These are phyloP conservation scores for Homarus gammarus DNA, from an alignment of 2,888 invertebrate genomes.

Conservation along the genomic window DNA sequence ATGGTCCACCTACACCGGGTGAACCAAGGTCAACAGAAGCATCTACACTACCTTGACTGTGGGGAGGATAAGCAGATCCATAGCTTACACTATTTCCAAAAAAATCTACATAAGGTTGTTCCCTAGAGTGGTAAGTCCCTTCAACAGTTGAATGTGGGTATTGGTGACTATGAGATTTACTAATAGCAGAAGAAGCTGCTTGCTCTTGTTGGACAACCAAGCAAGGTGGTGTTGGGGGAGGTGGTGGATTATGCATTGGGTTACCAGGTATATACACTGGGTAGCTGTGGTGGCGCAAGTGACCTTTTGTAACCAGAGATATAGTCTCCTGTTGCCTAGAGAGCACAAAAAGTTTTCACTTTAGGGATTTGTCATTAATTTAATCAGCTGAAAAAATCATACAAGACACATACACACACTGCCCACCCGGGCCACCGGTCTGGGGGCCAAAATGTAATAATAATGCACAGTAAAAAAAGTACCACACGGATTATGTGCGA, in stretches of 20 bases:
- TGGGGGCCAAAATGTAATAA: too few species aligned
- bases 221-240: conserved; percentile 60
- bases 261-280: conserved; percentile 64
- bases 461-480: too few species aligned
- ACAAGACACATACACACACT: too few species aligned
- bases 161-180: conserved; percentile 53
- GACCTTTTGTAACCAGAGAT: conserved; percentile 34
- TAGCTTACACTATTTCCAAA: conserved; percentile 24
- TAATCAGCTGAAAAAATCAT: too few species aligned
- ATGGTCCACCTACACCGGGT: conserved; percentile 33
- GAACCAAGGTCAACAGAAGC: conserved; percentile 56
- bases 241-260: conserved; percentile 53
- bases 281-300: conserved; percentile 65
- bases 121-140: neutral
- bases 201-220: conserved; percentile 64
- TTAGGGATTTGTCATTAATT: too few species aligned
- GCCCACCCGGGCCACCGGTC: too few species aligned
- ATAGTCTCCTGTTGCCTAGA: neutral
- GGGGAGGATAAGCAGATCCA: conserved; percentile 41
- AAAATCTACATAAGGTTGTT: conserved; percentile 7
- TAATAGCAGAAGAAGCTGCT: conserved; percentile 8
- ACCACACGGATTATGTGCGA: too few species aligned
- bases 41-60: conserved; percentile 53
- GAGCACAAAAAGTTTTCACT: neutral
- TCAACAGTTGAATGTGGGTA: neutral